Conservation (phyloP, 2,113 vertebrate genomes). For the Xyrauchen texanus region DNA sequence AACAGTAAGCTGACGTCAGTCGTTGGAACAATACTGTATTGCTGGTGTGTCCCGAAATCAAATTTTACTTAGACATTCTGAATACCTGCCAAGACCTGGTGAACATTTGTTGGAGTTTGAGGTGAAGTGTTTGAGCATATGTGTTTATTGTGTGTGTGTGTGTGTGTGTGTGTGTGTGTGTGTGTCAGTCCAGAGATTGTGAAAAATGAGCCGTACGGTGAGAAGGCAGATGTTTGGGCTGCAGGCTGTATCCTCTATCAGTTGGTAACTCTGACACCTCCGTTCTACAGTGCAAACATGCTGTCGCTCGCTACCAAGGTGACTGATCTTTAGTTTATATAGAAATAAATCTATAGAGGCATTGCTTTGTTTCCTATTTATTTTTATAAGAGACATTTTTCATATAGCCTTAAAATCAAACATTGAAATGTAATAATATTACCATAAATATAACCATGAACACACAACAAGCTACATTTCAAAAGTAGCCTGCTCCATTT, state of each 20-base stretch:
- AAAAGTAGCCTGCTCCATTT: no score
- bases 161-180: conserved; percentile 24
- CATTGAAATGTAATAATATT: no score
- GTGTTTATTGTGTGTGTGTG: neutral
- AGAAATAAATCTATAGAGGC: no score
- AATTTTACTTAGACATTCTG: neutral
- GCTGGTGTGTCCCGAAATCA: conserved; percentile 77
- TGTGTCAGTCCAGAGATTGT: conserved; percentile 82
- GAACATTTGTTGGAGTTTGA: no score
- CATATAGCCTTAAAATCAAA: no score
- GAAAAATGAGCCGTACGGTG: conserved; percentile 85
- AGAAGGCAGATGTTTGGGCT: conserved; percentile 92
- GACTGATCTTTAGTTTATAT: conserved; percentile 13
- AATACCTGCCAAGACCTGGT: neutral
- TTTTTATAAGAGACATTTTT: no score
- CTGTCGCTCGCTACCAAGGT: conserved; percentile 86
- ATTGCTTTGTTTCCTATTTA: no score
- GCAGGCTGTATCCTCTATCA: conserved; percentile 88
- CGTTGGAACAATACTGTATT: conserved; percentile 90
- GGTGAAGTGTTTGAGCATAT: neutral
- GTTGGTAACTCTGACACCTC: conserved; percentile 84
- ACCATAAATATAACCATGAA: no score
- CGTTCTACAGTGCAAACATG: conserved; percentile 88
- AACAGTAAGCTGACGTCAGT: conserved; percentile 85
- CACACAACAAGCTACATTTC: no score